A percentile compares a stretch with the other conserved stretches of the same genome.
phyloP scores from a whole-genome alignment of 2,113 vertebrate genomes.

The Stomatorhinus ivindoensis region DNA sequence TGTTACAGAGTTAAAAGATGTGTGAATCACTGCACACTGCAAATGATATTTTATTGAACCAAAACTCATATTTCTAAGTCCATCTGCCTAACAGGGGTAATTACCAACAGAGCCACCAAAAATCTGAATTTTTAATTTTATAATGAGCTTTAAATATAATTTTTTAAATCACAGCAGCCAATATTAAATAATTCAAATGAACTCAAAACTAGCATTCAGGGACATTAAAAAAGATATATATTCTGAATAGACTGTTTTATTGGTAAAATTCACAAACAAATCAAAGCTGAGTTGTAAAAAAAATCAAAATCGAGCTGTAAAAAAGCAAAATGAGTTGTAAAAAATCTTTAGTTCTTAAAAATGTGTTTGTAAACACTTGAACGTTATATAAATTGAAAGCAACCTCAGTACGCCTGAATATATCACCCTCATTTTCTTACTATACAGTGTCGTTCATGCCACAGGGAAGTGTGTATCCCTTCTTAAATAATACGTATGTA shows the following conservation, averaged over 20 bases:
- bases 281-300: neutral
- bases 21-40: slow-evolving; percentile 12
- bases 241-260: neutral
- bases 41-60: neutral
- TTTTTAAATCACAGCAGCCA: neutral
- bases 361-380: neutral
- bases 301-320: neutral
- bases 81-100: neutral
- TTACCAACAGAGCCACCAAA: neutral
- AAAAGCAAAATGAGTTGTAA: neutral
- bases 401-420: slow-evolving; percentile 39
- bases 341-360: neutral
- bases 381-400: neutral
- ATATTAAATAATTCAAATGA: neutral
- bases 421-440: slow-evolving; percentile 52
- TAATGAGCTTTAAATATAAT: neutral
- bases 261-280: neutral
- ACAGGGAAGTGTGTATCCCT: slow-evolving; percentile 39
- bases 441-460: slow-evolving; percentile 59
- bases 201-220: neutral
- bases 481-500: slow-evolving; percentile 35
- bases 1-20: slow-evolving; percentile 18
- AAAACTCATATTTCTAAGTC: neutral
- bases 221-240: neutral
- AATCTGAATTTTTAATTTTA: neutral